Base-by-base conservation (phyloP, 2,113 vertebrate genomes). In the Brachirus orientalis region DNA sequence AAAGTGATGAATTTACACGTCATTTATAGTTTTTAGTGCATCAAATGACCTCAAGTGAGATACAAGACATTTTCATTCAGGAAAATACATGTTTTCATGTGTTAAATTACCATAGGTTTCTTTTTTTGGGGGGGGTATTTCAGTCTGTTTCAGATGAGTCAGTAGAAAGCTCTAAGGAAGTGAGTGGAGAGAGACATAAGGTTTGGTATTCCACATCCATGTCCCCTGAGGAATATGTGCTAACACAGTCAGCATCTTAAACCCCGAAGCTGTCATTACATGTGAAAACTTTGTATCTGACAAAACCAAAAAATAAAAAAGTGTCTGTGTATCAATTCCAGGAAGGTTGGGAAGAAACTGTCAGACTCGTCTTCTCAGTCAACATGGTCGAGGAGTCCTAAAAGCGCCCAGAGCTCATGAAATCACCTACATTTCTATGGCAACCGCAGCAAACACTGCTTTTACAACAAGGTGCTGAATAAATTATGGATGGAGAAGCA, bases 281-380 rank as follows among this genome's bases (percentile, higher is more conserved):
- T 50, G 6, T 54, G 37, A 52, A 40, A 75, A 36, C 10, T 48
- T 62, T 43, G 14, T 46, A 68, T 51, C 37, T 13, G 58, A 62
- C 12, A 47, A 63, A 41, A 63, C 0, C 36, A 11, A 47, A 8
- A 47, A 47, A 47, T 7, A 28, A 4, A 48, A 3, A 40, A 20
- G 17, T 19, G 11, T 18, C 55, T 18, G 14, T 1, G 6, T 33
- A 54, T 53, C 38, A 44, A 38, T 16, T 0, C 44, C 4, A 28
- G 28, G 7, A 6, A 64, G 7, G 20, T 36, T 37, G 41, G 10
- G 46, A 44, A 58, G 17, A 35, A 54, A 18, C 10, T 40, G 13
- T 47, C 12, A 38, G 16, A 13, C 58, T 51, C 8, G 10, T 8
- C n/a, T 46, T 46, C 17, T 46, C 6, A 17, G 44, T 51, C 40